phyloP scores from a whole-genome alignment of 2,888 invertebrate species.

The Dichetophora obliterata region DNA sequence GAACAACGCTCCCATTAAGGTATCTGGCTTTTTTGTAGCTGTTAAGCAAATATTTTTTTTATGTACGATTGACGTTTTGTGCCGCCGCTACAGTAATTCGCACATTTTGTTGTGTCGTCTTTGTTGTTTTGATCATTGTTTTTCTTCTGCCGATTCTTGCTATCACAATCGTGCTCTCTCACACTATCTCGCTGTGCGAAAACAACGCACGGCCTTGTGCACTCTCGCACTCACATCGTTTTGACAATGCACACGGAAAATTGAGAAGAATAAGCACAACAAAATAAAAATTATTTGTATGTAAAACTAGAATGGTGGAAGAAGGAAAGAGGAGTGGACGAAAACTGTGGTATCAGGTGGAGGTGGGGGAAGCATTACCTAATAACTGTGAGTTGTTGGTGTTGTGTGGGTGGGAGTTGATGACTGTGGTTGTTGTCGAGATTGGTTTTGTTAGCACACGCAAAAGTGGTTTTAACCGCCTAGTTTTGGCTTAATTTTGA shows the following conservation, averaged over 20 bases:
- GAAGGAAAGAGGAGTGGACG: background rate
- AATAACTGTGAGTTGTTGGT: background rate
- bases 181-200: background rate
- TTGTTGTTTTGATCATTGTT: too few relatives aligned
- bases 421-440: background rate
- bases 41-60: too few relatives aligned
- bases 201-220: constrained; percentile 38
- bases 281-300: background rate
- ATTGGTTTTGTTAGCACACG: background rate
- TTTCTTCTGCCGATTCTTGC: too few relatives aligned
- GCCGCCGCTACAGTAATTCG: too few relatives aligned
- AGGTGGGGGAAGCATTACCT: constrained; percentile 5
- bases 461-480: background rate
- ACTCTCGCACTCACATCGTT: constrained; percentile 30
- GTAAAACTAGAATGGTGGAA: background rate
- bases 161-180: background rate
- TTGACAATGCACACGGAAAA: constrained; percentile 6
- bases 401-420: constrained; percentile 22
- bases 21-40: too few relatives aligned
- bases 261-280: background rate
- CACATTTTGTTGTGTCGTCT: too few relatives aligned
- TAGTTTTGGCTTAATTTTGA: constrained; percentile 17
- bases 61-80: too few relatives aligned
- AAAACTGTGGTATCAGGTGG: background rate
- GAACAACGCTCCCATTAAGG: too few relatives aligned